Base-by-base conservation (phyloP, 2,113 vertebrate species). In the Hoplias malabaricus region DNA sequence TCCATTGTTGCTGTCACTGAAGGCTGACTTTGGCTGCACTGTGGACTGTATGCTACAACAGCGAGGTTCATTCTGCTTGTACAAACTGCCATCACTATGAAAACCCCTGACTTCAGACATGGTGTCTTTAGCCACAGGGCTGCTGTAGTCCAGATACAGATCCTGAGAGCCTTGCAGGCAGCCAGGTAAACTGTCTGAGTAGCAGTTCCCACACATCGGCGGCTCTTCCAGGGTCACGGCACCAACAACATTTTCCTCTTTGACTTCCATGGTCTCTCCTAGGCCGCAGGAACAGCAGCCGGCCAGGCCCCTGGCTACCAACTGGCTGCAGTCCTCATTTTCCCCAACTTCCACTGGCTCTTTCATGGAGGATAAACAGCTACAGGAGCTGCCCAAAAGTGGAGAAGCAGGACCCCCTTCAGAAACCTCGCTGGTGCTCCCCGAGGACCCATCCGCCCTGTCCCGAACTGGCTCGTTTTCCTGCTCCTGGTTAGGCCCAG, bases 341-440 rank as follows among this genome's bases (percentile, higher is more conserved):
- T 98, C 96, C 13, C 95, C 95, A 0, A 96, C 90, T 82, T 96
- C 95, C 87, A 98, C 69, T 0, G 96, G 96, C 82, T 96, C 94
- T 0, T 87, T 90, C 80, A 96, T 87, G 0, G 92, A 91, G 0
- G 92, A 81, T 31, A 84, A 0, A 0, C 92, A 87, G 68, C 88
- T 89, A 71, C 92, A 94, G 43, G 86, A 89, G 57, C 84, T 86
- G 2, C 84, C 86, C 36, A 82, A 16, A n/a, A 87, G 87, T 0
- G 86, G 82, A 5, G 85, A 81, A 3, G 68, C 81, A 4, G 83
- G 83, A 12, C 56, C 90, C 2, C 82, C 86, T 38, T 88, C 88
- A 19, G 89, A 77, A 77, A 12, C 86, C 82, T 67, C 90, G 21
- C 36, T 61, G n/a, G 80, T 69, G 69, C 46, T 66, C 31, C 77